phyloP scores from a whole-genome alignment of 2,888 invertebrate species.

The Diarsia dahlii region DNA sequence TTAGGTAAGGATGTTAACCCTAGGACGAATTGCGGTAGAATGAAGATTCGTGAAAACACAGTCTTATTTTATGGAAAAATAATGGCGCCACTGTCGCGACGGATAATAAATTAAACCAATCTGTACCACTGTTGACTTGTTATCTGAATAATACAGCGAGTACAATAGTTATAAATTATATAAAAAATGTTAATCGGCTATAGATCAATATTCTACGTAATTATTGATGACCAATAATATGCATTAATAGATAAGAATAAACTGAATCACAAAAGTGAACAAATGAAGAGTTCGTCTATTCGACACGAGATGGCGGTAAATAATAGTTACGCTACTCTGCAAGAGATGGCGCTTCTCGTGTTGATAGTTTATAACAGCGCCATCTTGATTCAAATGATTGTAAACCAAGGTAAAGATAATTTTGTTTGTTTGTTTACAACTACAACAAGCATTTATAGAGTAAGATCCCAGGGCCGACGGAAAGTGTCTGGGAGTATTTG shows the following conservation, averaged over 20 bases:
- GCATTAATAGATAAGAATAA: slow-evolving; percentile 7
- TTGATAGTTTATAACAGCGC: background rate
- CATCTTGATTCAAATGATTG: slow-evolving; percentile 28
- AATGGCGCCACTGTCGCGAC: slow-evolving; percentile 86
- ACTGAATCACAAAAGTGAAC: slow-evolving; percentile 1
- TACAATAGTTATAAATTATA: slow-evolving; percentile 14
- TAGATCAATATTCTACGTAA: slow-evolving; percentile 19
- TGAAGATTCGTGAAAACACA: slow-evolving; percentile 90
- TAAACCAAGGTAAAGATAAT: background rate
- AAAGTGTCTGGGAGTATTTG: no score
- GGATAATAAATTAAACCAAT: slow-evolving; percentile 75
- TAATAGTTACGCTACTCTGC: slow-evolving; percentile 66
- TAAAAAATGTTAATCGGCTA: slow-evolving; percentile 6
- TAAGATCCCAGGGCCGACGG: no score
- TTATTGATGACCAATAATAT: background rate
- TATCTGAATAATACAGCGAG: slow-evolving; percentile 40
- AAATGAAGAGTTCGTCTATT: slow-evolving; percentile 32
- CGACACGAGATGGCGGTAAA: slow-evolving; percentile 58
- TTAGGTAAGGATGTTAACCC: slow-evolving; percentile 86
- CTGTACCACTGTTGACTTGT: slow-evolving; percentile 49
- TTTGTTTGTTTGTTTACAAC: background rate
- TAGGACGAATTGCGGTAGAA: slow-evolving; percentile 88
- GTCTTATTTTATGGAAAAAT: slow-evolving; percentile 90
- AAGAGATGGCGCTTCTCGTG: slow-evolving; percentile 70
- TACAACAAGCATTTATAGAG: no score